Evolutionary conservation across 2,888 invertebrate species (phyloP).

Genomic region (Troilus luridus): DNA sequence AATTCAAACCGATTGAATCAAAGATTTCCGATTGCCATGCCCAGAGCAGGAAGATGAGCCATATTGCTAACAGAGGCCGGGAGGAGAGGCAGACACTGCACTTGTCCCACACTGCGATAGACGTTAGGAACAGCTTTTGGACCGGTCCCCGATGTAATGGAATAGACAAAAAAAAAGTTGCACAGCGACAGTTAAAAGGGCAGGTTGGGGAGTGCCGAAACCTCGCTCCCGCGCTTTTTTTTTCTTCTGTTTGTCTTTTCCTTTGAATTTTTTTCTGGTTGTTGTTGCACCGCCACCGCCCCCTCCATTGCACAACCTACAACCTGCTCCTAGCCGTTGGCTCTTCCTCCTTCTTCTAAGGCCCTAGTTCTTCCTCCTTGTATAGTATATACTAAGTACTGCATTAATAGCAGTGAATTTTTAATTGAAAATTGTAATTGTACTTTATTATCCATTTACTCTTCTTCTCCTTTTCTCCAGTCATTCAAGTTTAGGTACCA

Average conservation of each 20-base stretch:
- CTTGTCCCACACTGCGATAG: conserved; percentile 38
- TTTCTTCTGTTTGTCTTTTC: conserved; percentile 19
- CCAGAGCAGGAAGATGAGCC: too few species aligned
- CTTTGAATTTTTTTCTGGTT: conserved; percentile 25
- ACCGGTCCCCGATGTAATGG: conserved; percentile 30
- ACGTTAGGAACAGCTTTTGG: conserved; percentile 30
- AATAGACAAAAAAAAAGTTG: conserved; percentile 49
- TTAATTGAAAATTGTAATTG: too few species aligned
- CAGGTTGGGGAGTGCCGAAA: conserved; percentile 35
- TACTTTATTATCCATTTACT: too few species aligned
- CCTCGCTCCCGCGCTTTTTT: conserved; percentile 20
- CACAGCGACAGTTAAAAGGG: conserved; percentile 47
- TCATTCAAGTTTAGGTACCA: too few species aligned
- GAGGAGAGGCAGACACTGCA: not conserved
- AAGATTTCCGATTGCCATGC: too few species aligned
- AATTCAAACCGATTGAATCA: too few species aligned
- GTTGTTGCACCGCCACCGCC: conserved; percentile 48
- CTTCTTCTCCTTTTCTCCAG: too few species aligned
- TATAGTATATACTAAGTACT: too few species aligned
- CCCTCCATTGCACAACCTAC: conserved; percentile 41
- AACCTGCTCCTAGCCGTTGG: conserved; percentile 49
- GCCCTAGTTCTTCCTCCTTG: not conserved
- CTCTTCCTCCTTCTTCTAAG: not conserved
- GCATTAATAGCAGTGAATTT: too few species aligned
- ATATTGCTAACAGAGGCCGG: not conserved